Base-by-base conservation (phyloP, 2,797 vertebrate species). In the Gallirallus australis region DNA sequence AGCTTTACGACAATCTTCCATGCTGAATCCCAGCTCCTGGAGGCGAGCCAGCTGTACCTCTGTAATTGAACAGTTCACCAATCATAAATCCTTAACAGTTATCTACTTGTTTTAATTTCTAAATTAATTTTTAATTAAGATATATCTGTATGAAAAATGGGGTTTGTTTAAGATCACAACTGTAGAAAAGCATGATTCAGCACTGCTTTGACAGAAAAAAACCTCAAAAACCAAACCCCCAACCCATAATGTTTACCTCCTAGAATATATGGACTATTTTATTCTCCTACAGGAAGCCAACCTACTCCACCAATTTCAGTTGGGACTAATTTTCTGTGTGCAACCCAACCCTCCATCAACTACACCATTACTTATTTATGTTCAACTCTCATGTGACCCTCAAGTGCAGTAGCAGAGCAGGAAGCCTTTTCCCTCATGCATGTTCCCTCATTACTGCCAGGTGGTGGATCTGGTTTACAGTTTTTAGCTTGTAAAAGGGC, bases 11-110 rank as follows among this genome's bases (percentile, higher is more conserved):
- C 99, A 99, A 68, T 99, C 99, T 3, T 99, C 98, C 92, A 99
- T 97, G 54, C 95, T 96, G 96, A 99, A 99, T 3, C 99, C 99
- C 79, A 99, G 96, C 84, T 99, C 99, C 92, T 99, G 99, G 39
- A 99, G 97, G 56, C 97, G 98, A 63, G 97, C 98, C 73, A 99
- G 98, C 89, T 99, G 99, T 4, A 98, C 90, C 81, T 99, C 99
- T 99, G 96, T 3, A 95, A 88, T 37, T 2, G n/a, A 92, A 88
- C 25, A 94, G n/a, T 15, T 37, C 77, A 53, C 11, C 59, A 53
- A 20, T 16, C 63, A 65, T 13, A 14, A 89, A 70, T 20, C 37
- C 25, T 6, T 28, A n/a, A 42, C 37, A 52, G 3, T 23, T n/a
- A 73, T 0, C 64, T 61, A 53, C 25, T 48, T 50, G 12, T 14